A percentile compares a stretch with the other conserved stretches of the same genome.
Conservation (phyloP, 1,140 invertebrate species). For the Bombus affinis region DNA sequence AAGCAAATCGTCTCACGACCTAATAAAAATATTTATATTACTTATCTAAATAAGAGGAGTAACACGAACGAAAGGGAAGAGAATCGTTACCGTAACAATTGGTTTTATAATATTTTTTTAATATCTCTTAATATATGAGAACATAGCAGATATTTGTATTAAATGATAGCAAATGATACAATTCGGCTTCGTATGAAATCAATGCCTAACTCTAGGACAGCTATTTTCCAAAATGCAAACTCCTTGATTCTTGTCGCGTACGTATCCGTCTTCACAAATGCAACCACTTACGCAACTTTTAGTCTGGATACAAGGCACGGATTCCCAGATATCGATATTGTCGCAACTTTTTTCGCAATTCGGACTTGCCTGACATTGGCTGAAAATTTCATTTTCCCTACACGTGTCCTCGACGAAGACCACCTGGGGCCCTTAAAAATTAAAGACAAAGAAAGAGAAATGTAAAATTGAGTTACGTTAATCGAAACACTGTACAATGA, state of each 20-base stretch:
- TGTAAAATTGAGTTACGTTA: no score
- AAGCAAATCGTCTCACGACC: neutral
- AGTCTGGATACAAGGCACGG: slow-evolving; percentile 5
- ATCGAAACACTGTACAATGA: neutral
- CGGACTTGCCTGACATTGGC: slow-evolving; percentile 26
- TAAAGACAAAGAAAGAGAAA: neutral
- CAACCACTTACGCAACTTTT: slow-evolving; percentile 50
- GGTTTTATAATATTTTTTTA: neutral
- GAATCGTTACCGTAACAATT: neutral
- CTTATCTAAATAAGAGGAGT: neutral
- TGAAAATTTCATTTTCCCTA: slow-evolving; percentile 33
- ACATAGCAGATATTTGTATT: neutral
- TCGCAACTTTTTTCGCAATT: slow-evolving; percentile 47
- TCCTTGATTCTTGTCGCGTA: slow-evolving; percentile 23
- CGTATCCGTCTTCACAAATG: slow-evolving; percentile 44
- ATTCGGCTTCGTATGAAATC: neutral
- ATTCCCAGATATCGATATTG: slow-evolving; percentile 40
- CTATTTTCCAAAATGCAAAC: slow-evolving; percentile 42
- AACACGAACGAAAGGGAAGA: neutral
- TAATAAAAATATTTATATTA: neutral
- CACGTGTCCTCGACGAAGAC: slow-evolving; percentile 2
- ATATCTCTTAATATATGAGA: neutral
- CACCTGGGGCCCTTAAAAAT: neutral
- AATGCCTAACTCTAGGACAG: slow-evolving; percentile 42
- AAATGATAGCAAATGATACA: neutral